A percentile compares a stretch with the other conserved stretches of the same genome.
Evolutionary conservation across 2,113 vertebrate species (phyloP).

Genomic region (Amia ocellicauda): DNA sequence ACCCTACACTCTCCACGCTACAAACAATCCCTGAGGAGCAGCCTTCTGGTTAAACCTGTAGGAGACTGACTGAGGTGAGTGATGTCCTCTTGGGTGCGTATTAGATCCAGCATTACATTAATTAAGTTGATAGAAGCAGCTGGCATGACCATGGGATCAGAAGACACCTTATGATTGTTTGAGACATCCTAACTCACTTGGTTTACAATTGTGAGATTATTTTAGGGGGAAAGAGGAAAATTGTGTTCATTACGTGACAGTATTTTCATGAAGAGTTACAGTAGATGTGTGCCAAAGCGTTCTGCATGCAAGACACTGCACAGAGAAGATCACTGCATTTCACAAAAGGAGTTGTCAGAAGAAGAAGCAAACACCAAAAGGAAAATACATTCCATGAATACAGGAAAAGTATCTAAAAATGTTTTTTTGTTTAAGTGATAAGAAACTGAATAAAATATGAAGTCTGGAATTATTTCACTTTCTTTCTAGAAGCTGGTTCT

Average conservation of each 20-base stretch:
- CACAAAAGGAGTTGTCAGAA: constrained; percentile 2
- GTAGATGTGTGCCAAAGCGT: too few species aligned
- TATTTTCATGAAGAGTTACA: too few species aligned
- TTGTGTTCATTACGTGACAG: too few species aligned
- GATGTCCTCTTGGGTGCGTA: constrained; percentile 42
- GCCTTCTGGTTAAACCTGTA: constrained; percentile 13
- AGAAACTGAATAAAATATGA: neutral
- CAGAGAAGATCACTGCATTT: too few species aligned
- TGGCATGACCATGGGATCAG: constrained; percentile 34
- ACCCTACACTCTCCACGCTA: too few species aligned
- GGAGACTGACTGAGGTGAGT: constrained; percentile 34
- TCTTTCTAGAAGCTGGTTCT: too few species aligned
- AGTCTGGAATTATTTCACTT: too few species aligned
- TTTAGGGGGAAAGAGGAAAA: too few species aligned
- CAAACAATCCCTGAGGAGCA: constrained; percentile 10
- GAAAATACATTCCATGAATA: neutral
- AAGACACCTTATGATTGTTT: constrained; percentile 35
- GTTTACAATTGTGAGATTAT: too few species aligned
- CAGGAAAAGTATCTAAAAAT: neutral
- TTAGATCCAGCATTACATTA: constrained; percentile 35
- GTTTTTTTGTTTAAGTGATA: neutral
- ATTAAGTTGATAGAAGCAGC: constrained; percentile 48
- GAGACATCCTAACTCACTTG: neutral
- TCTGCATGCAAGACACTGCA: too few species aligned
- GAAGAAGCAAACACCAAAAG: neutral